Evolutionary conservation across 1,140 invertebrate genomes (phyloP), one percentile per base, ranked within the genome.

Genomic region (Teleogryllus occipitalis): DNA sequence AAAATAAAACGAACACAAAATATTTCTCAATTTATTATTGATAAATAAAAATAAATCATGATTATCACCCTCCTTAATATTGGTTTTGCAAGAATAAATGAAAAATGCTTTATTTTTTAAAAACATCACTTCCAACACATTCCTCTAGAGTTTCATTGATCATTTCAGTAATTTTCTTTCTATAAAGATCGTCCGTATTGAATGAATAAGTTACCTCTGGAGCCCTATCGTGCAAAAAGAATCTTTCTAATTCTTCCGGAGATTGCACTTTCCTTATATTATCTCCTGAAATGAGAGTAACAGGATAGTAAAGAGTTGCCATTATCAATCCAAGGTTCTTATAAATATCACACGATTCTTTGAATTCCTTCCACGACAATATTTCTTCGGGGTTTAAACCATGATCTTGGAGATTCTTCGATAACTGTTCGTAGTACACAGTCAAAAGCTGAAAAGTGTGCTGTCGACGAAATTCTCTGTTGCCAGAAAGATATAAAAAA

Each of bases 401-500:
- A 65, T 47, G 78, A 83, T 79, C 8, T 81, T 14, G 8, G 39
- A 27, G 73, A 81, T 15, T 84, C 79, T 10, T 81, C 74, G 7
- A 87, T 74, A 74, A 81, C 8, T 65, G 82, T 0, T 81, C 79
- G 22, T 87, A 85, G 82, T 88, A 88, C 81, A 86, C 81, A 7
- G 81, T 75, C 5, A 88, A 18, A 82, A 88, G 83, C 5, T 84
- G 79, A 7, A 75, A 47, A 14, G 84, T 82, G 78, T 85, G 80
- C 0, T 80, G 79, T 2, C 80, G 21, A 48, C 87, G 81, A 48
- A 86, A 85, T 10, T 84, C 80, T 8, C 84, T 82, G 8, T 82
- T 82, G 0, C 85, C 81, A 48, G 84, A 85, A 0, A 87, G 79
- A 80, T 87, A 85, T 2, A 89, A 75, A 1, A 88, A 82, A 12